phyloP scores from a whole-genome alignment of 1,140 invertebrate genomes.

The Monochamus saltuarius region DNA sequence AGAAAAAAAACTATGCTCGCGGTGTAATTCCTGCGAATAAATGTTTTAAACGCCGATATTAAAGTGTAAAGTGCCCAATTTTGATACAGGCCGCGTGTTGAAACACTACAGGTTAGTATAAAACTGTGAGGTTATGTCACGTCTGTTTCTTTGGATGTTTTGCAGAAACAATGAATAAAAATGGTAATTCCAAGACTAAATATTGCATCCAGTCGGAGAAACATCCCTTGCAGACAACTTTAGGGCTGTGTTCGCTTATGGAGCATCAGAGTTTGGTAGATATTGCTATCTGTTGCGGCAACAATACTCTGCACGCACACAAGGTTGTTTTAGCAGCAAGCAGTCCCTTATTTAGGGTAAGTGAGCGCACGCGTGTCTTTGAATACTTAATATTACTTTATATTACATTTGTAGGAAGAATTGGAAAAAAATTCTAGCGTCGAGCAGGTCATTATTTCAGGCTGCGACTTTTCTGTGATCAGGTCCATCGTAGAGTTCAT shows the following conservation, averaged over 20 bases:
- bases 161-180: conserved; percentile 28
- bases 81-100: no score
- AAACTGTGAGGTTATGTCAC: no score
- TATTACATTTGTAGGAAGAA: conserved; percentile 24
- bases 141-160: no score
- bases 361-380: not conserved
- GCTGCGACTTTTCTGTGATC: conserved; percentile 44
- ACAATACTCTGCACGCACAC: conserved; percentile 46
- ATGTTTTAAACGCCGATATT: no score
- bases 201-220: conserved; percentile 45
- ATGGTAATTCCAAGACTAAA: conserved; percentile 23
- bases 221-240: conserved; percentile 39
- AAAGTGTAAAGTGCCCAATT: no score
- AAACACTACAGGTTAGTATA: no score
- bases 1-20: no score
- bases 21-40: no score
- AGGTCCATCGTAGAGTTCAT: conserved; percentile 49
- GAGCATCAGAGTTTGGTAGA: conserved; percentile 50
- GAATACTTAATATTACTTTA: conserved; percentile 15
- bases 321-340: conserved; percentile 48
- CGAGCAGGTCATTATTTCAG: conserved; percentile 45
- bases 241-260: conserved; percentile 45
- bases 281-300: conserved; percentile 47
- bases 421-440: conserved; percentile 33
- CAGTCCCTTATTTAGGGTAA: conserved; percentile 36